Evolutionary conservation across 2,888 invertebrate genomes (phyloP).

Genomic region (Melanostoma mellinum): DNA sequence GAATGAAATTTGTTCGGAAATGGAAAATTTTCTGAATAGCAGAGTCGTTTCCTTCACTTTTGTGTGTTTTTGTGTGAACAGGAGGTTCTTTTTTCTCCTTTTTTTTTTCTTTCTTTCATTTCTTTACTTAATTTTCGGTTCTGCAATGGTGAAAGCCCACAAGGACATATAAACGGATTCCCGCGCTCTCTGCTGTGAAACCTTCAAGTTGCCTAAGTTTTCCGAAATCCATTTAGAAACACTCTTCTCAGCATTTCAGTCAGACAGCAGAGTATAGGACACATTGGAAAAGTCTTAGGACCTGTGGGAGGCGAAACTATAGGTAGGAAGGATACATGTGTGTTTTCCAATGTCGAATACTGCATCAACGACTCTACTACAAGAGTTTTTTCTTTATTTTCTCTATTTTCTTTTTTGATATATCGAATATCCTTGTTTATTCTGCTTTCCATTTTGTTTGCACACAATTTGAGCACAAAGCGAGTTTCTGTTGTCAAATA

Average conservation of each 20-base stretch:
- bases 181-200: conserved; percentile 31
- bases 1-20: conserved; percentile 66
- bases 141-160: conserved; percentile 66
- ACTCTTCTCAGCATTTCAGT: conserved; percentile 29
- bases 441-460: conserved; percentile 71
- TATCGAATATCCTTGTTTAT: conserved; percentile 72
- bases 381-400: conserved; percentile 13
- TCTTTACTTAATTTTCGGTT: conserved; percentile 68
- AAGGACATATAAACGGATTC: conserved; percentile 57
- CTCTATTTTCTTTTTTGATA: conserved; percentile 55
- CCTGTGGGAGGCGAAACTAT: conserved; percentile 13
- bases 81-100: conserved; percentile 7
- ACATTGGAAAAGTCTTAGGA: conserved; percentile 20
- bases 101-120: conserved; percentile 20
- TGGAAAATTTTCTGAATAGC: conserved; percentile 71
- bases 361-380: conserved; percentile 16
- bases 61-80: conserved; percentile 51
- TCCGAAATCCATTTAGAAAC: conserved; percentile 59
- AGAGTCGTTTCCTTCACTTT: conserved; percentile 60
- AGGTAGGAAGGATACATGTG: conserved; percentile 35
- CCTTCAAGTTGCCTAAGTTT: conserved; percentile 50
- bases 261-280: neutral
- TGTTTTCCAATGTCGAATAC: conserved; percentile 43
- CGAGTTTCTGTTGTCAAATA: conserved; percentile 70
- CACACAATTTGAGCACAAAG: conserved; percentile 69